phyloP scores from a whole-genome alignment of 2,888 invertebrate species.

The Agrochola litura region DNA sequence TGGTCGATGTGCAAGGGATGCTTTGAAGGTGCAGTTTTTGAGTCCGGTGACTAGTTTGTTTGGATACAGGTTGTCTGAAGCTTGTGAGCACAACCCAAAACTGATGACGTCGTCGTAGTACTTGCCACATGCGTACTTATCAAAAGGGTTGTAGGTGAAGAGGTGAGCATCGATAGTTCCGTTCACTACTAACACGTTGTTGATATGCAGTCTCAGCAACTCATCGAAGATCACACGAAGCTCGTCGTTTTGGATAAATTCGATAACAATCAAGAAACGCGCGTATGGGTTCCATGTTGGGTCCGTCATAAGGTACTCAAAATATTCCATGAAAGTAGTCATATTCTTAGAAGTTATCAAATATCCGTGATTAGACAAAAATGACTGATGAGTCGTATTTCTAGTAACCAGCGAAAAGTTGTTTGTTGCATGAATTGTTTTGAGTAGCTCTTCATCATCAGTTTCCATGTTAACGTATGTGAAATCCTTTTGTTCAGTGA shows the following conservation, averaged over 20 bases:
- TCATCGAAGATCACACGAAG: slow-evolving; percentile 72
- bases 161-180: slow-evolving; percentile 69
- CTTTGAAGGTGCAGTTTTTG: slow-evolving; percentile 75
- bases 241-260: slow-evolving; percentile 52
- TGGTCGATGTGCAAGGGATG: slow-evolving; percentile 74
- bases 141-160: slow-evolving; percentile 80
- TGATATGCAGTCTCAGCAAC: slow-evolving; percentile 69
- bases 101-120: slow-evolving; percentile 72
- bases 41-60: slow-evolving; percentile 73
- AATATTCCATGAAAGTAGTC: slow-evolving; percentile 58
- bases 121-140: slow-evolving; percentile 80
- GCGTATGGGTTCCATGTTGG: slow-evolving; percentile 75
- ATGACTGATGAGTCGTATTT: slow-evolving; percentile 23
- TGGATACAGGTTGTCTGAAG: slow-evolving; percentile 66
- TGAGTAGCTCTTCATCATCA: slow-evolving; percentile 37
- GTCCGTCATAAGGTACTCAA: slow-evolving; percentile 64
- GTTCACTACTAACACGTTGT: slow-evolving; percentile 72
- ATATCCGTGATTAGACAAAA: slow-evolving; percentile 65
- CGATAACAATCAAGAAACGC: slow-evolving; percentile 72
- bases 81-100: slow-evolving; percentile 73
- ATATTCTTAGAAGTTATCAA: slow-evolving; percentile 63
- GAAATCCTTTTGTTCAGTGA: slow-evolving; percentile 41
- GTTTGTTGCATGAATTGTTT: slow-evolving; percentile 35
- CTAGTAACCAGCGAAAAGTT: slow-evolving; percentile 38
- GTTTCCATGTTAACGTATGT: slow-evolving; percentile 52